A percentile compares a stretch with the other conserved stretches of the same genome.
Conservation (phyloP, 2,797 vertebrate genomes). For the Psittacula echo region DNA sequence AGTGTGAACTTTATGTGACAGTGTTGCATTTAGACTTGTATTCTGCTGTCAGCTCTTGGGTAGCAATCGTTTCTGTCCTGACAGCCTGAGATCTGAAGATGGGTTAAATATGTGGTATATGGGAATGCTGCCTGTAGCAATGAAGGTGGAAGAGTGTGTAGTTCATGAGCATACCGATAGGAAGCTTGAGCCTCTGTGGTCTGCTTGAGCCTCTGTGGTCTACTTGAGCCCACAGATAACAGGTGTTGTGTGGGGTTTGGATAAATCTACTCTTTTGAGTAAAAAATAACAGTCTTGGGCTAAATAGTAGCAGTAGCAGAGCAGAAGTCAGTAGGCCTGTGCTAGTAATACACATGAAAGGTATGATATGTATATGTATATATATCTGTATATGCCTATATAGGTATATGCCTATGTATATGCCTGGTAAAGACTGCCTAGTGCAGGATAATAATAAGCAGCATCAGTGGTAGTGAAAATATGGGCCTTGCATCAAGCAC, state of each 20-base stretch:
- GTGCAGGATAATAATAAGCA: not conserved
- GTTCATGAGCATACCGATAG: fast-evolving
- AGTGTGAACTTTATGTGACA: not conserved
- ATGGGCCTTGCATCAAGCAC: not conserved
- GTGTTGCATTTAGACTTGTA: not conserved
- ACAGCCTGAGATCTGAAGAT: not conserved
- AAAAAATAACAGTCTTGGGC: not conserved
- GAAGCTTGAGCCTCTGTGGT: not conserved
- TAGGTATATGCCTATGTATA: not conserved
- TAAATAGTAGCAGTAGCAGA: not conserved
- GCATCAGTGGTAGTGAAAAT: not conserved
- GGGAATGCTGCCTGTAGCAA: not conserved
- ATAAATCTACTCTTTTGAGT: not conserved
- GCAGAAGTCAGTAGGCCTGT: not conserved
- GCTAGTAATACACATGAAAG: not conserved
- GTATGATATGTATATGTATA: not conserved
- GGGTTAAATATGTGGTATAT: not conserved
- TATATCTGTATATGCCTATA: too few species aligned
- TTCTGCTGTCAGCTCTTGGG: not conserved
- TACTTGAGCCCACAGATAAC: not conserved
- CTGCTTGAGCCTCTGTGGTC: not conserved
- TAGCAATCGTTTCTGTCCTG: not conserved
- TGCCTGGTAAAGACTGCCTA: not conserved
- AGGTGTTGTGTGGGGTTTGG: not conserved
- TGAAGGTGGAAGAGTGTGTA: not conserved